Evolutionary conservation across 2,113 vertebrate species (phyloP).

Genomic region (Euleptes europaea): DNA sequence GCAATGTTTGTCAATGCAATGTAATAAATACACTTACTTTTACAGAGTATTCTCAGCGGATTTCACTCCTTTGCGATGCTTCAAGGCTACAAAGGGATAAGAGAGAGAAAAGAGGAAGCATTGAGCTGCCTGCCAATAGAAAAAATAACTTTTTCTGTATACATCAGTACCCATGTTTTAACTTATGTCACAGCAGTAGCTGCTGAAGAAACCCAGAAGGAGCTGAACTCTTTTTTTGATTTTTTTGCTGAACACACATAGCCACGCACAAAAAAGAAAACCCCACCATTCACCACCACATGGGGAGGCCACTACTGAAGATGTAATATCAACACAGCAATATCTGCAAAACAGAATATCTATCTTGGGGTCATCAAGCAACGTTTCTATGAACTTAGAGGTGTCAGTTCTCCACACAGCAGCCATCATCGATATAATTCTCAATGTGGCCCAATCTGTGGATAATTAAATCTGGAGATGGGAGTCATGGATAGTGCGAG

Average conservation of each 20-base stretch:
- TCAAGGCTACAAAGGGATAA: constrained; percentile 55
- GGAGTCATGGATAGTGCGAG: too few species aligned
- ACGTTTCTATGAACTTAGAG: too few species aligned
- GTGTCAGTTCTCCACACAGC: too few species aligned
- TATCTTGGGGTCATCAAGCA: not conserved
- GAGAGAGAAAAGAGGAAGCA: constrained; percentile 29
- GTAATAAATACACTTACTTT: constrained; percentile 80
- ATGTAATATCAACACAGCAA: not conserved
- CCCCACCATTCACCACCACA: not conserved
- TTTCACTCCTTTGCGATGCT: constrained; percentile 54
- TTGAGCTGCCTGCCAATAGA: constrained; percentile 34
- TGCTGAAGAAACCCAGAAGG: constrained; percentile 1
- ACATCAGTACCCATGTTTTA: constrained; percentile 12
- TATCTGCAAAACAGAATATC: not conserved
- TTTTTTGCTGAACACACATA: not conserved
- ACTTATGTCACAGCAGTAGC: not conserved
- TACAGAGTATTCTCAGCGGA: constrained; percentile 55
- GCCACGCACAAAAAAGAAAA: not conserved
- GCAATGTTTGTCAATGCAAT: constrained; percentile 70
- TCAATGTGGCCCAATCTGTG: too few species aligned
- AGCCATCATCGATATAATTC: too few species aligned
- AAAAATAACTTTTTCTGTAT: constrained; percentile 23
- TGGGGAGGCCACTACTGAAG: not conserved
- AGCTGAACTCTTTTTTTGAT: constrained; percentile 8
- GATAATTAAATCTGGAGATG: too few species aligned